Evolutionary conservation across 2,888 invertebrate genomes (phyloP), one percentile per base, ranked within the genome.

Genomic region (Sarcophaga carnaria): DNA sequence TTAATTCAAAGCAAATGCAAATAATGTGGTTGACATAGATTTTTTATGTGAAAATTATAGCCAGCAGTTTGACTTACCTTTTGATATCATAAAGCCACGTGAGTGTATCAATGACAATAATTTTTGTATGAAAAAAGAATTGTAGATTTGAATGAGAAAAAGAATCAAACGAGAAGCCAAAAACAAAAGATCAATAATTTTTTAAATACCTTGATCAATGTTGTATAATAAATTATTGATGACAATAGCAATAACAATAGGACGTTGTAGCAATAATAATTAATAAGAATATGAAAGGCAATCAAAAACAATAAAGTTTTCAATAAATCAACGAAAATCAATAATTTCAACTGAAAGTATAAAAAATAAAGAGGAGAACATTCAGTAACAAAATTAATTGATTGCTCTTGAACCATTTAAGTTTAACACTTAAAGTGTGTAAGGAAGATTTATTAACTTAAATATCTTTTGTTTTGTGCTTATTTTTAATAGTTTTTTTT

Each of bases 1-100:
- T 67, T 63, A 63, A 82, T 54, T 63, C 14, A 63, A 82, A 71
- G 60, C 54, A 22, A 63, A 67, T 81, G 47, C 49, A 76, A 81
- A 75, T 20, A 6, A 37, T 37, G 2, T 37, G 8, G 22, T 17
- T 70, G 81, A 81, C 81, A 76, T 54, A 75, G 63, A 37, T 63
- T 81, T 60, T 66, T 54, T 10, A 71, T 66, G 20, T 20, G 11
- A 6, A 6, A 37, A 37, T 37, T 6, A 6, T 37, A 37, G 37
- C 37, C 6, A 37, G 37, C 37, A 37, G 6, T 37, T 3, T 45
- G 25, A 14, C 27, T 17, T 20, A 67, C n/a, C 20, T 67, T 67
- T 45, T 11, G 66, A 67, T 45, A 67, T 49, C 49, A 22, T 2
- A 6, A 49, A 14, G n/a, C 8, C 69, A 49, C 69, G 69, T 69